A percentile compares a stretch with the other conserved stretches of the same genome.
phyloP scores from a whole-genome alignment of 2,888 invertebrate species.

The Hirtodrosophila alboralis region DNA sequence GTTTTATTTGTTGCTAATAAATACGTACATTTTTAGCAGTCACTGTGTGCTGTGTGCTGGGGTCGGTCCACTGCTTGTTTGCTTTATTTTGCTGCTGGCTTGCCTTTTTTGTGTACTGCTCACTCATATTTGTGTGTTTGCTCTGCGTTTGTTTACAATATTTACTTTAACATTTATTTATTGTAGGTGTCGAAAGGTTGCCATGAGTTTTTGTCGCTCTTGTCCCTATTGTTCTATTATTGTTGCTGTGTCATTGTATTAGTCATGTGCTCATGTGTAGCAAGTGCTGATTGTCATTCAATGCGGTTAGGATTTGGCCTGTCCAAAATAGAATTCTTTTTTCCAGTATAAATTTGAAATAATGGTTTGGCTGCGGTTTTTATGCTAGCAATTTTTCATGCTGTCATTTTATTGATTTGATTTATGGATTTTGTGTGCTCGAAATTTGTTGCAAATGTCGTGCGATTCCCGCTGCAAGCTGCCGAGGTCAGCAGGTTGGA shows the following conservation, averaged over 20 bases:
- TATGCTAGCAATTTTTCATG: conserved; percentile 64
- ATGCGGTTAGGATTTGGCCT: conserved; percentile 34
- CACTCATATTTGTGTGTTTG: conserved; percentile 29
- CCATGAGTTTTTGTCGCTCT: conserved; percentile 15
- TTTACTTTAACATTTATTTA: conserved; percentile 66
- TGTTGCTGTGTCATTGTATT: conserved; percentile 30
- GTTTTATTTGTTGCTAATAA: conserved; percentile 60
- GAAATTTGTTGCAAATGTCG: conserved; percentile 56
- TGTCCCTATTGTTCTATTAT: conserved; percentile 26
- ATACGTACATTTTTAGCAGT: conserved; percentile 25
- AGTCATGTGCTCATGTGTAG: neutral
- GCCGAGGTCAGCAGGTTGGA: conserved; percentile 14
- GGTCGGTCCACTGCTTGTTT: conserved; percentile 8
- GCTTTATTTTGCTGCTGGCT: neutral
- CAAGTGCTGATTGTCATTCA: conserved; percentile 37
- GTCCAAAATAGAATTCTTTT: conserved; percentile 25
- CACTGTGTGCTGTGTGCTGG: conserved; percentile 15
- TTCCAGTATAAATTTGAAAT: conserved; percentile 39
- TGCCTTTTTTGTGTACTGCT: conserved; percentile 3
- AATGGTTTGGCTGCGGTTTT: conserved; percentile 62
- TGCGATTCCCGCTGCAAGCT: conserved; percentile 18
- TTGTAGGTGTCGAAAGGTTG: conserved; percentile 69
- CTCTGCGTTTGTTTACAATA: conserved; percentile 42
- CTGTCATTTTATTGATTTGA: conserved; percentile 72
- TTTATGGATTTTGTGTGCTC: conserved; percentile 60